phyloP scores from a whole-genome alignment of 1,140 invertebrate genomes.

The Phenacoccus solenopsis region DNA sequence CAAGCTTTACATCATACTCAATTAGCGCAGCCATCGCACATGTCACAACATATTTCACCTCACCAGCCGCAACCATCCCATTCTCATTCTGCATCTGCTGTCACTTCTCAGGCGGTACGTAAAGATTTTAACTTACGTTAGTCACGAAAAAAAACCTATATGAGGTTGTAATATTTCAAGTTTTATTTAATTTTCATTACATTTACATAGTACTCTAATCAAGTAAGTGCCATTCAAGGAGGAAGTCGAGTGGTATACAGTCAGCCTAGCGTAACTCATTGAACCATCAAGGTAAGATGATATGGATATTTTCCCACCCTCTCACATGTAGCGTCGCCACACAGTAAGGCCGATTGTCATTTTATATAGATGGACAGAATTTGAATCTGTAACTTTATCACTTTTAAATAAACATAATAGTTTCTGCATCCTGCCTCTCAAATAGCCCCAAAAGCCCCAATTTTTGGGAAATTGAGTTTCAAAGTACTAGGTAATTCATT shows the following conservation, averaged over 20 bases:
- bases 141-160: too few species aligned
- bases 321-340: too few species aligned
- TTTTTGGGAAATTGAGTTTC: too few species aligned
- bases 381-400: too few species aligned
- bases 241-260: neutral
- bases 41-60: neutral
- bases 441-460: too few species aligned
- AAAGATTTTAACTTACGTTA: neutral
- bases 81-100: neutral
- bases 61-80: neutral
- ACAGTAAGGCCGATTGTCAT: too few species aligned
- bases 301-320: too few species aligned
- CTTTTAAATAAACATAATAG: too few species aligned
- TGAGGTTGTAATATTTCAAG: neutral
- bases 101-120: neutral
- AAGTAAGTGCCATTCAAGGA: constrained; percentile 6
- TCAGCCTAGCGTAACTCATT: neutral
- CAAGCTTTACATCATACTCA: neutral
- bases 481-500: too few species aligned
- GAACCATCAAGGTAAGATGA: neutral
- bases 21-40: neutral
- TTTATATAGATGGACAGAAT: too few species aligned
- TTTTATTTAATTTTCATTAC: neutral
- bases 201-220: neutral
- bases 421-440: too few species aligned